Evolutionary conservation across 2,113 vertebrate genomes (phyloP).

Genomic region (Peromyscus californicus): DNA sequence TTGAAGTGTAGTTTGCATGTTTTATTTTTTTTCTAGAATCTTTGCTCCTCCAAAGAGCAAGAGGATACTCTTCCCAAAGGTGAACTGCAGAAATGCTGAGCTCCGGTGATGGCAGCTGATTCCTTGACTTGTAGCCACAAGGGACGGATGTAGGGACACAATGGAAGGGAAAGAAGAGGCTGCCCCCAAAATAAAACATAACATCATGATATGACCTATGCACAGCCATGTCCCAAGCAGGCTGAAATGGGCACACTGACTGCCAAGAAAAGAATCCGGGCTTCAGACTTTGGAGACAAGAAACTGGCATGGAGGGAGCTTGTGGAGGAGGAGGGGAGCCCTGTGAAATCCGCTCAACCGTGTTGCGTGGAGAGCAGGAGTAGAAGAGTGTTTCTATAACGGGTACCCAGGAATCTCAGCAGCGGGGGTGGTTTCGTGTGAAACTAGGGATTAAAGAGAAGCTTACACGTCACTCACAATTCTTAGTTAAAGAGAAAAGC

Average conservation of each 20-base stretch:
- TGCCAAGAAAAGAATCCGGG: not conserved
- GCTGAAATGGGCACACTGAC: not conserved
- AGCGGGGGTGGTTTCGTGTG: not conserved
- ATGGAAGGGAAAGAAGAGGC: not conserved
- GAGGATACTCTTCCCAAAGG: not conserved
- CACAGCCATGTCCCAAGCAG: not conserved
- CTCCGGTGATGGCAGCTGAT: not conserved
- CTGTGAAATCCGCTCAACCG: not conserved
- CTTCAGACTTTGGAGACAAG: not conserved
- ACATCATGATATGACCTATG: not conserved
- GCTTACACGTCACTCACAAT: not conserved
- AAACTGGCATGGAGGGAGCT: not conserved
- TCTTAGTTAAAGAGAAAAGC: constrained; percentile 28
- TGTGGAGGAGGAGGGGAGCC: not conserved
- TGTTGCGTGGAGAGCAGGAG: not conserved
- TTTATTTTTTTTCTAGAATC: constrained; percentile 9
- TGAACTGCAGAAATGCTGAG: constrained; percentile 3
- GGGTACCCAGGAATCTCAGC: constrained; percentile 15
- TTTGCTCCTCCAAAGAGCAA: constrained; percentile 22
- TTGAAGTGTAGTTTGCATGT: not conserved
- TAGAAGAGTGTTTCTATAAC: not conserved
- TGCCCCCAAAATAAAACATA: not conserved
- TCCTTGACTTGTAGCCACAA: not conserved
- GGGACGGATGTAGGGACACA: not conserved
- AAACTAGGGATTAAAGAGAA: not conserved